phyloP scores from a whole-genome alignment of 2,888 invertebrate species.

The Drosophila aldrichi region DNA sequence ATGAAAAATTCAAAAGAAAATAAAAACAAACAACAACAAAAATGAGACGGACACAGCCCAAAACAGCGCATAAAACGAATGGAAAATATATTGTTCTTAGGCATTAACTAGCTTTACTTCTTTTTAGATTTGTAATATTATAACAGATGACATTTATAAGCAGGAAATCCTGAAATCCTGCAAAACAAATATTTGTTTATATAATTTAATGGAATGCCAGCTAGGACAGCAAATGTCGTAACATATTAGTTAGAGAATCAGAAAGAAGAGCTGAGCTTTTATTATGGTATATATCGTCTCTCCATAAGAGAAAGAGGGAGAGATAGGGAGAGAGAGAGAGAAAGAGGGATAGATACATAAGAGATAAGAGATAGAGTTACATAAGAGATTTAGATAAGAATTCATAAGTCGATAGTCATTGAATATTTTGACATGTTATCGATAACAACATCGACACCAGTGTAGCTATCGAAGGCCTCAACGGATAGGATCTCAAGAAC shows the following conservation, averaged over 20 bases:
- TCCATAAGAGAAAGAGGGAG: too few relatives aligned
- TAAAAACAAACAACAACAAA: conserved; percentile 57
- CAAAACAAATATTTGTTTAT: conserved; percentile 6
- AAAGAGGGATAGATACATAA: too few relatives aligned
- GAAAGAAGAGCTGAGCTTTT: too few relatives aligned
- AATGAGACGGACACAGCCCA: conserved; percentile 38
- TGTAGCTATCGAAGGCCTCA: neutral
- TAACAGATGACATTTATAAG: conserved; percentile 16
- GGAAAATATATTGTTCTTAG: neutral
- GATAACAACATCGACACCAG: neutral
- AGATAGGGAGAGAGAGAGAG: too few relatives aligned
- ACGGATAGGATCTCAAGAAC: neutral
- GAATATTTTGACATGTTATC: too few relatives aligned
- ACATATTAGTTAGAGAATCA: too few relatives aligned
- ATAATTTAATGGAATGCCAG: neutral
- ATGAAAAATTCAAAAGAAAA: conserved; percentile 73
- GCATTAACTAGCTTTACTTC: conserved; percentile 5
- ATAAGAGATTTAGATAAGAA: too few relatives aligned
- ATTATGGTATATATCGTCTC: too few relatives aligned
- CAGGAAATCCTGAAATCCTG: neutral
- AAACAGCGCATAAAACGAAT: neutral
- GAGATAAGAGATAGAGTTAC: too few relatives aligned
- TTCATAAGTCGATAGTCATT: too few relatives aligned
- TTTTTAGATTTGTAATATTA: neutral
- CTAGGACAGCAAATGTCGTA: neutral